Percentiles rank a stretch among this genome's conserved stretches.
phyloP scores from a whole-genome alignment of 1,140 invertebrate species.

The Bradysia coprophila region DNA sequence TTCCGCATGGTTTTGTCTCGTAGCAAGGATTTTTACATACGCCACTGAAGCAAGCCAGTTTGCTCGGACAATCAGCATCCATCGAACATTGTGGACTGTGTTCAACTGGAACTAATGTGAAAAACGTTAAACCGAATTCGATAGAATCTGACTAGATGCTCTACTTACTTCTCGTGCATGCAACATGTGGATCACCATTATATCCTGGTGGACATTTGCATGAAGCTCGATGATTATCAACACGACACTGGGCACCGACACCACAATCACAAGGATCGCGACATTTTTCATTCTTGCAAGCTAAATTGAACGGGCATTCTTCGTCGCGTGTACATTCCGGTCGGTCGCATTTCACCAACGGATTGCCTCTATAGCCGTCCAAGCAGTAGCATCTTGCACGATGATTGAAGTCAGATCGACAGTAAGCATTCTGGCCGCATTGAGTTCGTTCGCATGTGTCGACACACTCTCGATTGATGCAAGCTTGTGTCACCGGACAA shows the following conservation, averaged over 20 bases:
- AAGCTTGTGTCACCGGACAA: constrained; percentile 63
- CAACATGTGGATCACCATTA: constrained; percentile 50
- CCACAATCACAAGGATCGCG: constrained; percentile 62
- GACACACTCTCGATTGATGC: constrained; percentile 64
- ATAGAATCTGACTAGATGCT: neutral
- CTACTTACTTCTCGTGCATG: constrained; percentile 39
- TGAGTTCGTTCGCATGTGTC: constrained; percentile 61
- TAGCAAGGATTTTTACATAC: constrained; percentile 67
- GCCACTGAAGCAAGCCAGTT: constrained; percentile 62
- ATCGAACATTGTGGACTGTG: constrained; percentile 47
- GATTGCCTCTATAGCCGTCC: constrained; percentile 52
- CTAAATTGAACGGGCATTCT: constrained; percentile 53
- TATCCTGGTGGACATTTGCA: constrained; percentile 73
- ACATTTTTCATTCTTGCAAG: constrained; percentile 56
- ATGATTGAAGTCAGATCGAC: constrained; percentile 50
- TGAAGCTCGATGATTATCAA: constrained; percentile 51
- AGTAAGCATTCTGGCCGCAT: constrained; percentile 67
- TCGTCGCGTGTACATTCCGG: constrained; percentile 55
- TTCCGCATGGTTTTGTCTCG: constrained; percentile 59
- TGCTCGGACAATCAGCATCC: constrained; percentile 69
- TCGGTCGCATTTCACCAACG: constrained; percentile 49
- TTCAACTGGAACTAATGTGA: constrained; percentile 30
- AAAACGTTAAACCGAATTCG: constrained; percentile 7
- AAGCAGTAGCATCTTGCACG: constrained; percentile 62
- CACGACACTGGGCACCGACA: constrained; percentile 49